A percentile compares a stretch with the other conserved stretches of the same genome.
These are phyloP conservation scores for Phalacrocorax brasilianus DNA, from an alignment of 2,113 vertebrate species.

Conservation along the genomic window DNA sequence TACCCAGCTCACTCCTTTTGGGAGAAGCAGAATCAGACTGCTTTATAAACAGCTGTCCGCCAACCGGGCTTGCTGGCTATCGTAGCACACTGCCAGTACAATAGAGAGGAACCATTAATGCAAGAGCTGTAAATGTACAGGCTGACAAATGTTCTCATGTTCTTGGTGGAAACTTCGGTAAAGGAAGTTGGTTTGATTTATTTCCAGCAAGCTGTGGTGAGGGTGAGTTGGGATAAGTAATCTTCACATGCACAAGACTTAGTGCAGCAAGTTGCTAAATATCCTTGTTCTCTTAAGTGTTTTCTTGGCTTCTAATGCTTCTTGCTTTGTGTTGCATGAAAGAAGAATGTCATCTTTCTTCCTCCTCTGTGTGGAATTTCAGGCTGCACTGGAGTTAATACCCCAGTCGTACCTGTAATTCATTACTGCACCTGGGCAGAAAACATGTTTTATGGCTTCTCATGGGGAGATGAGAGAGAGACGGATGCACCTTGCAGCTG, in stretches of 20 bases:
- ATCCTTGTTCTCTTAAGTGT: neutral
- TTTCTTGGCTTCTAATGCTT: neutral
- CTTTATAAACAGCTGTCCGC: neutral
- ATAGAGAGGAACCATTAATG: neutral
- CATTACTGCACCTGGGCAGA: neutral
- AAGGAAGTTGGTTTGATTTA: neutral
- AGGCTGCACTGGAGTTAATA: rapidly evolving
- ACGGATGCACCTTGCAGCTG: neutral
- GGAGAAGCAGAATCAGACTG: neutral
- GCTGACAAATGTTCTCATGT: neutral
- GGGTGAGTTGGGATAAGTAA: neutral
- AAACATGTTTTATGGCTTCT: neutral
- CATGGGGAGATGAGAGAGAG: neutral
- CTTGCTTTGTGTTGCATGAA: neutral
- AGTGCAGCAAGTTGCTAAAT: neutral
- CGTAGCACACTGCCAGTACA: neutral
- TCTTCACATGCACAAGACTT: neutral
- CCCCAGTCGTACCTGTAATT: neutral
- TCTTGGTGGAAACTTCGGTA: neutral
- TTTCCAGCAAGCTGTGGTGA: neutral
- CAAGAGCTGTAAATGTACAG: neutral
- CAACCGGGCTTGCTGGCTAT: neutral
- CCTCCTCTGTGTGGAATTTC: neutral
- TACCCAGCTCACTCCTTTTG: neutral
- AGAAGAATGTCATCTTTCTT: neutral